A percentile compares a stretch with the other conserved stretches of the same genome.
These are phyloP conservation scores for Falco berigora DNA, from an alignment of 2,797 vertebrate genomes.

Conservation along the genomic window DNA sequence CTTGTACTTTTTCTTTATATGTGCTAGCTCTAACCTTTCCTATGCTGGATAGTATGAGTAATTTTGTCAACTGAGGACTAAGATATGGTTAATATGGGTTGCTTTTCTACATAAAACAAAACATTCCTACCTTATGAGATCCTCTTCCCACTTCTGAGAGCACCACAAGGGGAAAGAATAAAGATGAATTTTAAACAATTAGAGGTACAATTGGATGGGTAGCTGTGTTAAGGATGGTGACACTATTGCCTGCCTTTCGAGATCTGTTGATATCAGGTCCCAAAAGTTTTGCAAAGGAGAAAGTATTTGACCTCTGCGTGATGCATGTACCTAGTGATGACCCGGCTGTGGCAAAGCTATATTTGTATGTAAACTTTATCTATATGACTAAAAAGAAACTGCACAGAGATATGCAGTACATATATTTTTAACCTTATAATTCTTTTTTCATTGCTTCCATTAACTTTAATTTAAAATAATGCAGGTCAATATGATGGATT, in stretches of 20 bases:
- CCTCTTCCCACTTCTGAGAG: background rate
- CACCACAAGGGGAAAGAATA: background rate
- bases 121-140: background rate
- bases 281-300: background rate
- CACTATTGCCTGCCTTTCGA: background rate
- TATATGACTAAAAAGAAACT: background rate
- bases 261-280: background rate
- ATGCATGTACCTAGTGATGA: background rate
- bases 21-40: background rate
- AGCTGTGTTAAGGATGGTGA: background rate
- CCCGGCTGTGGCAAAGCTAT: background rate
- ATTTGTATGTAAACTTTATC: background rate
- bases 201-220: background rate
- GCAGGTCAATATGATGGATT: background rate
- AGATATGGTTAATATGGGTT: background rate
- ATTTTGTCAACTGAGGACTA: background rate
- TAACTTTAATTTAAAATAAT: conserved; percentile 2
- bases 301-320: background rate
- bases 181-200: background rate
- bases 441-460: background rate
- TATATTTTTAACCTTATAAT: background rate
- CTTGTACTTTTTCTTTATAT: background rate
- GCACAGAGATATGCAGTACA: background rate
- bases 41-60: background rate
- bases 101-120: background rate